Conservation (phyloP, 1,140 invertebrate species). For the Elymnias hypermnestra region DNA sequence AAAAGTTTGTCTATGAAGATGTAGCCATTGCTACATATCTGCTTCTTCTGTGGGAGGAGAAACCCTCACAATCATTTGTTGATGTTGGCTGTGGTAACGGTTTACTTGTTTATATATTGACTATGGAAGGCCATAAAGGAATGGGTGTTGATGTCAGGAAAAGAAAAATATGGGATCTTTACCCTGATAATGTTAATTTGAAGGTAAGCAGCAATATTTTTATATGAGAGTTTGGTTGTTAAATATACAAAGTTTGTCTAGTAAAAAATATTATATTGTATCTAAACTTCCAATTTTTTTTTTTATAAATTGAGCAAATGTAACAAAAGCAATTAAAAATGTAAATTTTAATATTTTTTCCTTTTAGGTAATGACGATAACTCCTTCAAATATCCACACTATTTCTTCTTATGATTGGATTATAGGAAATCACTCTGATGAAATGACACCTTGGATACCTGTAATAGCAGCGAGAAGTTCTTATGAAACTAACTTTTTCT, state of each 20-base stretch:
- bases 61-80: slow-evolving; percentile 84
- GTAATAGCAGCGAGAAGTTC: slow-evolving; percentile 89
- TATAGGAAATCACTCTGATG: slow-evolving; percentile 99
- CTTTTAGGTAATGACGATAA: slow-evolving; percentile 79
- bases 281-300: too few species aligned
- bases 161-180: slow-evolving; percentile 94
- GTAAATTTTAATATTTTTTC: too few species aligned
- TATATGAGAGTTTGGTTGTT: background rate
- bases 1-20: slow-evolving; percentile 98
- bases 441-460: slow-evolving; percentile 98
- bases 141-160: slow-evolving; percentile 92
- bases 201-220: slow-evolving; percentile 34
- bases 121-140: slow-evolving; percentile 89
- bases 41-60: slow-evolving; percentile 84
- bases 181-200: slow-evolving; percentile 74
- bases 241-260: background rate
- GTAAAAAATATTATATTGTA: too few species aligned
- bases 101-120: slow-evolving; percentile 92
- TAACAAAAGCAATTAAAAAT: background rate
- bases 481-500: slow-evolving; percentile 85
- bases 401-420: slow-evolving; percentile 93
- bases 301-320: background rate
- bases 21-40: slow-evolving; percentile 96
- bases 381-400: slow-evolving; percentile 81
- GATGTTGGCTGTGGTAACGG: slow-evolving; percentile 99